These are phyloP conservation scores for Leguminivora glycinivorella DNA, from an alignment of 1,140 invertebrate species.

Conservation along the genomic window DNA sequence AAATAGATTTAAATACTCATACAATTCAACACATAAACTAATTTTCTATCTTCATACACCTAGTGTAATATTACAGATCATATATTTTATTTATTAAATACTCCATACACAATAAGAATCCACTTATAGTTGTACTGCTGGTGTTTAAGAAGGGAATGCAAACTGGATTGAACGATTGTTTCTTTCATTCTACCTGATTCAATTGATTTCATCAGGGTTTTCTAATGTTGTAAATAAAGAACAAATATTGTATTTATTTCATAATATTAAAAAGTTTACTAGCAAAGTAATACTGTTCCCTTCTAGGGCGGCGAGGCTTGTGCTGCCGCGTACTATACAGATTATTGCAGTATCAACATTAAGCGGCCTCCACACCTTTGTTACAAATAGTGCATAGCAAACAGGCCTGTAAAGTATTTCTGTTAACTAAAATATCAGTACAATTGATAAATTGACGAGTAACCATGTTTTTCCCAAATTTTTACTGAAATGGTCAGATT, in stretches of 20 bases:
- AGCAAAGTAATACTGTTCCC: not conserved
- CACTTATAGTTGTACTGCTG: no score
- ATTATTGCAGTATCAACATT: slow-evolving; percentile 10
- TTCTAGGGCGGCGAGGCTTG: not conserved
- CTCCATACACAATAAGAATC: no score
- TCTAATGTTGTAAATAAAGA: no score
- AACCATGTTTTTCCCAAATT: no score
- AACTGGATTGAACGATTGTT: no score
- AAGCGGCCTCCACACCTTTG: not conserved
- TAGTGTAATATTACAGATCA: slow-evolving; percentile 25
- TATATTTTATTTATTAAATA: not conserved
- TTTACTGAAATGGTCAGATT: no score
- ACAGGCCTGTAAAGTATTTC: not conserved
- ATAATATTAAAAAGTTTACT: not conserved
- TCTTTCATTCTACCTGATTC: no score
- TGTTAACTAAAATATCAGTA: no score
- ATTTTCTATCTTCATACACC: slow-evolving; percentile 8
- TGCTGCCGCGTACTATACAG: not conserved
- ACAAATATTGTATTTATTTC: not conserved
- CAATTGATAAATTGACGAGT: no score
- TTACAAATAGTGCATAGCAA: not conserved
- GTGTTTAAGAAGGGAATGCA: no score
- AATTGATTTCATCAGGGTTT: no score
- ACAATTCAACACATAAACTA: not conserved
- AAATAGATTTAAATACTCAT: slow-evolving; percentile 10